Percentiles rank a stretch among this genome's conserved stretches.
These are phyloP conservation scores for Phodopus roborovskii DNA, from an alignment of 2,113 vertebrate species.

Conservation along the genomic window DNA sequence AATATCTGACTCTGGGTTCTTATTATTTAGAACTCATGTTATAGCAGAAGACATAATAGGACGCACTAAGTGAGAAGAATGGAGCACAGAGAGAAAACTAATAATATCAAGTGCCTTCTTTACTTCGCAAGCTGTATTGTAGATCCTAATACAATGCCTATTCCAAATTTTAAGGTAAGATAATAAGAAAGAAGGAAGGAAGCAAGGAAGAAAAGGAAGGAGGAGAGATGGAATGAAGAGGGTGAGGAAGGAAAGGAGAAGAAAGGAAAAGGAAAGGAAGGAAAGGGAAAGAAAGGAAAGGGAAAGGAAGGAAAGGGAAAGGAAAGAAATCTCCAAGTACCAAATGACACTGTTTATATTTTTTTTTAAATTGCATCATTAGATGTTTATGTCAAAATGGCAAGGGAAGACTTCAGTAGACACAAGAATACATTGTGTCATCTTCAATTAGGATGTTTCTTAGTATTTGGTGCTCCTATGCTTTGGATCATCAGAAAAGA, in stretches of 20 bases:
- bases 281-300: too few species aligned
- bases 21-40: too few species aligned
- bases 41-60: neutral
- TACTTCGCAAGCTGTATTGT: neutral
- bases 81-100: neutral
- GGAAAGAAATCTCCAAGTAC: neutral
- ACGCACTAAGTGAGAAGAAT: neutral
- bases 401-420: neutral
- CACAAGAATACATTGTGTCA: neutral
- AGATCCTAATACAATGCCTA: neutral
- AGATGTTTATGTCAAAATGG: neutral
- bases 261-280: rapidly evolving
- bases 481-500: neutral
- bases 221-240: too few species aligned
- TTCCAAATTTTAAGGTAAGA: neutral
- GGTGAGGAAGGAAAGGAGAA: rapidly evolving
- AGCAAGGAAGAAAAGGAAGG: neutral
- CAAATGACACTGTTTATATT: neutral
- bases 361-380: neutral
- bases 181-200: neutral
- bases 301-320: rapidly evolving
- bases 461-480: neutral
- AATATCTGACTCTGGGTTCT: too few species aligned
- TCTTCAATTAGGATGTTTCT: neutral
- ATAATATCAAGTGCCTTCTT: neutral